Conservation (phyloP, 2,888 invertebrate species). For the Hyposoter didymator region DNA sequence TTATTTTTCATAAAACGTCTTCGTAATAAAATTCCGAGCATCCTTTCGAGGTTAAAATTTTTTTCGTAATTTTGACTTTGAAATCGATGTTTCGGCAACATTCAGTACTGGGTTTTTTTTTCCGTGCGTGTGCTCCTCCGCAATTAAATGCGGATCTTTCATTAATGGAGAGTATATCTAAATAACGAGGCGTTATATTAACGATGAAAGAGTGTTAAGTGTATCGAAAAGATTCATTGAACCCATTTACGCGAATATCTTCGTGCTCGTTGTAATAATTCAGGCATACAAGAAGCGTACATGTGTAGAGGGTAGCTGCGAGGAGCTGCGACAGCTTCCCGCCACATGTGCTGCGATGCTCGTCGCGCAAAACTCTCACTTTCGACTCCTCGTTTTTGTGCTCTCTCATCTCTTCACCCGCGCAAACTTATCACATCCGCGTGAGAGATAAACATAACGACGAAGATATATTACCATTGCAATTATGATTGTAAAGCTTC, state of each 20-base stretch:
- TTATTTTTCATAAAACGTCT: not conserved
- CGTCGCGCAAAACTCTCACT: slow-evolving; percentile 62
- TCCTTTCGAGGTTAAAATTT: not conserved
- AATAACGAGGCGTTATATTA: not conserved
- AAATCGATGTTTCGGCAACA: not conserved
- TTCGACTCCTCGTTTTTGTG: slow-evolving; percentile 45
- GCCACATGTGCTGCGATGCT: slow-evolving; percentile 76
- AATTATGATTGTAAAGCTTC: slow-evolving; percentile 49
- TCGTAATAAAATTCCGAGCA: not conserved
- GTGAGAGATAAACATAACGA: slow-evolving; percentile 63
- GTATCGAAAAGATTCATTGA: slow-evolving; percentile 74
- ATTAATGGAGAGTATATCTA: not conserved
- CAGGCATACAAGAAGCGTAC: slow-evolving; percentile 62
- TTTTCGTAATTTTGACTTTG: not conserved
- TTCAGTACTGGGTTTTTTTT: too few relatives aligned
- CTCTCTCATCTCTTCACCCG: slow-evolving; percentile 47
- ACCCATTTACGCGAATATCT: slow-evolving; percentile 71
- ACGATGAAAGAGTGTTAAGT: slow-evolving; percentile 22
- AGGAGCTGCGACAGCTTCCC: slow-evolving; percentile 77
- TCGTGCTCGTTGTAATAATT: slow-evolving; percentile 64
- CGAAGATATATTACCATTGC: slow-evolving; percentile 50
- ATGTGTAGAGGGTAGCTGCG: slow-evolving; percentile 57
- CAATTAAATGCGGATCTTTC: not conserved
- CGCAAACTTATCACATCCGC: slow-evolving; percentile 66
- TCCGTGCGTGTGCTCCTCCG: not conserved